phyloP scores from a whole-genome alignment of 2,113 vertebrate species.

The Desmodus rotundus region DNA sequence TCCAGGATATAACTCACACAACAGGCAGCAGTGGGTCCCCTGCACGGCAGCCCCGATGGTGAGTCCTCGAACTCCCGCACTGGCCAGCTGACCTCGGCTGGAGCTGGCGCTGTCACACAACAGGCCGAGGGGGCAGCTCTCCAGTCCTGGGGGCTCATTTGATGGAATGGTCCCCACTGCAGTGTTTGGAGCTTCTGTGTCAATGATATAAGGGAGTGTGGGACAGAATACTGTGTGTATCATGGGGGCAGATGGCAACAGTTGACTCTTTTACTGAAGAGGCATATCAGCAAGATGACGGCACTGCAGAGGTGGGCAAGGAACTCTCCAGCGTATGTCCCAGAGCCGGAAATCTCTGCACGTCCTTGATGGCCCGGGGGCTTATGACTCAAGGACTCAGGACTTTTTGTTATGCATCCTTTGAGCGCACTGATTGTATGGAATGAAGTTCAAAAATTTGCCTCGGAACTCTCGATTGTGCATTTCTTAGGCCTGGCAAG shows the following conservation, averaged over 20 bases:
- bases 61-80: not conserved
- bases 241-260: not conserved
- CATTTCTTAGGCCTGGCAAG: not conserved
- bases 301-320: not conserved
- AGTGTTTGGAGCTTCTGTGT: not conserved
- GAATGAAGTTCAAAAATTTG: not conserved
- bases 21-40: not conserved
- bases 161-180: not conserved
- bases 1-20: not conserved
- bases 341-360: not conserved
- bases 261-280: not conserved
- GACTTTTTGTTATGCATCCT: not conserved
- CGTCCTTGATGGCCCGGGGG: not conserved
- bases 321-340: not conserved
- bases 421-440: not conserved
- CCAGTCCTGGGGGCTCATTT: not conserved
- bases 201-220: not conserved
- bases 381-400: not conserved
- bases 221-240: not conserved
- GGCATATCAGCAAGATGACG: not conserved
- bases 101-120: not conserved
- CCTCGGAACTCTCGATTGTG: not conserved
- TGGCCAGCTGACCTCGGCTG: not conserved
- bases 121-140: not conserved
- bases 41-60: not conserved